Conservation (phyloP, 2,113 vertebrate species). For the Ciconia boyciana region DNA sequence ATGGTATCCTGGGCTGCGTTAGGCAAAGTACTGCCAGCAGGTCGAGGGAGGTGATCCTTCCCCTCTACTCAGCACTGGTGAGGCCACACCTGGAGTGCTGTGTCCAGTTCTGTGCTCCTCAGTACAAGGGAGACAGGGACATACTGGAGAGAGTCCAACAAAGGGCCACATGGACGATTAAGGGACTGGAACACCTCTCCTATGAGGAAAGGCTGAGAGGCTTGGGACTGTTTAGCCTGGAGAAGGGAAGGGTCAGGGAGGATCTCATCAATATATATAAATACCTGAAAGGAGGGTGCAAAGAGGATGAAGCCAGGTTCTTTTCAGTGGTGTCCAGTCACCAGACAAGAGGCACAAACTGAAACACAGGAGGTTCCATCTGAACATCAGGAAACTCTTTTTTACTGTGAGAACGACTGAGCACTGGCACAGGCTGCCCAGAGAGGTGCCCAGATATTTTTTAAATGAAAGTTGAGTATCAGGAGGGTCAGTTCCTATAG, state of each 20-base stretch:
- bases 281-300: not conserved
- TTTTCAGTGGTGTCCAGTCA: not conserved
- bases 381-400: not conserved
- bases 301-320: not conserved
- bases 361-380: not conserved
- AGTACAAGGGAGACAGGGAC: too few species aligned
- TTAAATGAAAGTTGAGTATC: not conserved
- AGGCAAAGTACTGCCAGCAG: not conserved
- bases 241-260: not conserved
- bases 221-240: not conserved
- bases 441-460: not conserved
- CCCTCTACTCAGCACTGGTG: not conserved
- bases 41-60: not conserved
- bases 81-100: not conserved
- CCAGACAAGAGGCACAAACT: not conserved
- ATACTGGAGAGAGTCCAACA: not conserved
- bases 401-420: not conserved
- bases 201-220: not conserved
- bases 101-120: not conserved
- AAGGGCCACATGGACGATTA: not conserved
- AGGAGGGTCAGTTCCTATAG: not conserved
- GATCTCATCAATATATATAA: not conserved
- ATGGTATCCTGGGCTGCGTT: not conserved
- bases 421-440: not conserved
- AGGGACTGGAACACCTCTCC: not conserved